These are phyloP conservation scores for Heliconius sara DNA, from an alignment of 2,888 invertebrate genomes.

Conservation along the genomic window DNA sequence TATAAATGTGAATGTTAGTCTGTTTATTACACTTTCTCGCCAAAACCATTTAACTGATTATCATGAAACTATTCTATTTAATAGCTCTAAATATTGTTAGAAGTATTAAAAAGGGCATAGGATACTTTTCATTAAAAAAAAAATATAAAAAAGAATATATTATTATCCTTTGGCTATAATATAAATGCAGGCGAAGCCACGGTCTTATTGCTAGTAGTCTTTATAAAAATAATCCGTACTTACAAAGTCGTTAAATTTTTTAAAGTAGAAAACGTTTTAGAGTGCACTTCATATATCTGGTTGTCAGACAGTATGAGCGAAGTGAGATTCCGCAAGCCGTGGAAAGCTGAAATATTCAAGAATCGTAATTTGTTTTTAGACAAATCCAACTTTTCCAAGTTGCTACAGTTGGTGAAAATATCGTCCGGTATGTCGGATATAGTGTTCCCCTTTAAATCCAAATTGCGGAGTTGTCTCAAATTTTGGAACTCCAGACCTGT, in stretches of 20 bases:
- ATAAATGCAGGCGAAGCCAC: too few species aligned
- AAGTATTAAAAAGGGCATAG: too few species aligned
- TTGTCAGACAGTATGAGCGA: conserved; percentile 89
- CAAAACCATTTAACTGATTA: too few species aligned
- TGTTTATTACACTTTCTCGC: too few species aligned
- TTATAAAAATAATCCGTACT: conserved; percentile 60
- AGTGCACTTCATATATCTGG: conserved; percentile 85
- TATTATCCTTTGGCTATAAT: too few species aligned
- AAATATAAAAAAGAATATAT: too few species aligned
- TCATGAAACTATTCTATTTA: too few species aligned
- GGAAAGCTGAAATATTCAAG: conserved; percentile 84
- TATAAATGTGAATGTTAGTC: too few species aligned
- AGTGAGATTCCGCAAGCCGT: conserved; percentile 86
- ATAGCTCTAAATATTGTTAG: too few species aligned
- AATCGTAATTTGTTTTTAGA: conserved; percentile 87
- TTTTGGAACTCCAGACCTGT: conserved; percentile 82
- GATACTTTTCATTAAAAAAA: too few species aligned
- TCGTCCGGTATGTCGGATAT: conserved; percentile 82
- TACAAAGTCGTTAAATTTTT: conserved; percentile 88
- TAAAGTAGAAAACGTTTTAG: conserved; percentile 85
- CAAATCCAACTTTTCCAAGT: conserved; percentile 87
- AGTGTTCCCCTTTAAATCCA: conserved; percentile 88
- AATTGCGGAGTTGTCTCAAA: conserved; percentile 82
- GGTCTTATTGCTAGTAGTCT: not conserved
- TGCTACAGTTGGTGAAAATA: conserved; percentile 82